A percentile compares a stretch with the other conserved stretches of the same genome.
Evolutionary conservation across 37 sponge, comb jelly and placozoan species (phyloP).

Genomic region (Mnemiopsis leidyi): DNA sequence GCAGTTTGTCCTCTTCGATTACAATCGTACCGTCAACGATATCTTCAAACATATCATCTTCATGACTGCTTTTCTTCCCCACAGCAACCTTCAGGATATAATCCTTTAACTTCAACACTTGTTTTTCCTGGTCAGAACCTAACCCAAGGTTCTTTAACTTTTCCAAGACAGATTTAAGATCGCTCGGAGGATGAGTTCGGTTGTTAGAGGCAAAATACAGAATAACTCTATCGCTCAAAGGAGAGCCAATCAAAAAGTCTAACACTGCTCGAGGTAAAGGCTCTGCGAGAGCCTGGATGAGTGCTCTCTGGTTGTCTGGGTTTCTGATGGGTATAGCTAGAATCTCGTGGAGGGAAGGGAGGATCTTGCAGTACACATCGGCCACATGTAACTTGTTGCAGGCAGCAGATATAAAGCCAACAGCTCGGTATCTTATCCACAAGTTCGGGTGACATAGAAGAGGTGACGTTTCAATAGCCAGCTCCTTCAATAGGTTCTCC

Average conservation of each 20-base stretch:
- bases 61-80: slow-evolving; percentile 3
- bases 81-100: slow-evolving; percentile 16
- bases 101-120: slow-evolving; percentile 68
- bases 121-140: slow-evolving; percentile 69
- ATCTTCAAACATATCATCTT: slow-evolving; percentile 16
- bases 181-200: background rate
- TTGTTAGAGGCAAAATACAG: background rate
- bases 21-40: slow-evolving; percentile 18
- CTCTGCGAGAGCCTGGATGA: slow-evolving; percentile 75
- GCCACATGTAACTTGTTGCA: slow-evolving; percentile 71
- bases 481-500: slow-evolving; percentile 67
- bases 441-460: slow-evolving; percentile 88
- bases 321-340: slow-evolving; percentile 72
- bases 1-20: background rate
- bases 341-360: slow-evolving; percentile 71
- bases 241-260: slow-evolving; percentile 77
- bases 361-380: slow-evolving; percentile 80
- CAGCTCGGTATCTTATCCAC: slow-evolving; percentile 85
- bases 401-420: slow-evolving; percentile 76
- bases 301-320: slow-evolving; percentile 71
- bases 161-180: background rate
- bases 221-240: slow-evolving; percentile 27
- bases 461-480: slow-evolving; percentile 71
- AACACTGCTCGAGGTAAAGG: slow-evolving; percentile 75
- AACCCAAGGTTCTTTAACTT: slow-evolving; percentile 72